These are phyloP conservation scores for Benthosema pterotum DNA, from an alignment of 2,797 vertebrate genomes.

Conservation along the genomic window DNA sequence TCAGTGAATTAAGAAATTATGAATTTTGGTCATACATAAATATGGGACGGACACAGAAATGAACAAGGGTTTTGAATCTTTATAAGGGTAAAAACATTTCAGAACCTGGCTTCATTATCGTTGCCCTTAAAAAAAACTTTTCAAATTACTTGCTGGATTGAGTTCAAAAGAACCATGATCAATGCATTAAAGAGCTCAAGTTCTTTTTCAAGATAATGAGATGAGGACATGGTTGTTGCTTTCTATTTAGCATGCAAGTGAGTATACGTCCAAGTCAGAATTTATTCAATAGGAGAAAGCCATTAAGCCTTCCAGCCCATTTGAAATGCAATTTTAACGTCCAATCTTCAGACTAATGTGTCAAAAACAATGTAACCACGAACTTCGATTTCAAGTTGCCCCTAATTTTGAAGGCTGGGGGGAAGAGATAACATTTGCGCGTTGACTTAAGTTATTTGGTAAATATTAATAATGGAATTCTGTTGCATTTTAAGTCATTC, in stretches of 20 bases:
- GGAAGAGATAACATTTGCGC: slow-evolving; percentile 20
- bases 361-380: slow-evolving; percentile 39
- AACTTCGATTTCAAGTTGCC: slow-evolving; percentile 36
- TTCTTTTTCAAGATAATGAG: background rate
- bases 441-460: slow-evolving; percentile 19
- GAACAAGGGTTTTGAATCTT: background rate
- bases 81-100: slow-evolving; percentile 1
- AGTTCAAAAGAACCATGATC: slow-evolving; percentile 1
- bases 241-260: slow-evolving; percentile 21
- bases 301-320: slow-evolving; percentile 34
- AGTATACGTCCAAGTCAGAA: slow-evolving; percentile 6
- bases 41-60: background rate
- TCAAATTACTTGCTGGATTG: background rate
- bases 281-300: slow-evolving; percentile 25
- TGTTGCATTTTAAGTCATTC: slow-evolving; percentile 17
- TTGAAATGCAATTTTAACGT: slow-evolving; percentile 45
- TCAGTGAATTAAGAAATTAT: slow-evolving; percentile 1
- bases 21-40: background rate
- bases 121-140: no score
- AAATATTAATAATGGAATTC: slow-evolving; percentile 24
- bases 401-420: slow-evolving; percentile 27
- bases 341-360: slow-evolving; percentile 38
- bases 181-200: no score
- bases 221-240: background rate
- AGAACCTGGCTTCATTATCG: no score